These are phyloP conservation scores for Pachycephus smyrnensis DNA, from an alignment of 2,888 invertebrate species.

Conservation along the genomic window DNA sequence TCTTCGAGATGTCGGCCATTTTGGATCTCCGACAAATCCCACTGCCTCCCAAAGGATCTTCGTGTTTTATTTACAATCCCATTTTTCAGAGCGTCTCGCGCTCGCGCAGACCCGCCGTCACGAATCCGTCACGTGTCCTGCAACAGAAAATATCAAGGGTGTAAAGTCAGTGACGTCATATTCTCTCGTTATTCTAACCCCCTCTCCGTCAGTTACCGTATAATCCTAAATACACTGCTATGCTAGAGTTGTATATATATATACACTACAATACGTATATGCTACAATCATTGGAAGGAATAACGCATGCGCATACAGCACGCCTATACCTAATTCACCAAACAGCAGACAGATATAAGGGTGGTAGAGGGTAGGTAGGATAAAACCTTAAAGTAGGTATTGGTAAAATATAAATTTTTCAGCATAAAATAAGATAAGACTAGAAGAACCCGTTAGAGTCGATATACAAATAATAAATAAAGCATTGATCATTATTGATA, in stretches of 20 bases:
- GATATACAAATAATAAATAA: neutral
- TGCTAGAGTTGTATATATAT: neutral
- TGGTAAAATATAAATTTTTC: neutral
- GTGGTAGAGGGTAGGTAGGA: no score
- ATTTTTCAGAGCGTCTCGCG: constrained; percentile 23
- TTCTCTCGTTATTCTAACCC: constrained; percentile 4
- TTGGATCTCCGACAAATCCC: neutral
- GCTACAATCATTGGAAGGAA: no score
- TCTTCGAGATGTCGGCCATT: neutral
- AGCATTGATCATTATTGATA: neutral
- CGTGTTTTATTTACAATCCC: neutral
- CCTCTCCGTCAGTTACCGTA: neutral
- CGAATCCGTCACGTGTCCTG: constrained; percentile 33
- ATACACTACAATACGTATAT: no score
- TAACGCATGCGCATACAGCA: no score
- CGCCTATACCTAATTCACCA: no score
- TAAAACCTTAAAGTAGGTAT: neutral
- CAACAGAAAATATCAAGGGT: constrained; percentile 42
- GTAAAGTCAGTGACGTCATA: constrained; percentile 31
- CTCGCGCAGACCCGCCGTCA: constrained; percentile 13
- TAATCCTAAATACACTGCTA: neutral
- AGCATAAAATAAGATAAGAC: neutral
- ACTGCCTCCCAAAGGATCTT: neutral
- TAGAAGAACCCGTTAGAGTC: neutral
- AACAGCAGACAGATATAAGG: no score